A percentile compares a stretch with the other conserved stretches of the same genome.
Evolutionary conservation across 2,888 invertebrate species (phyloP).

Genomic region (Dynastes tityus): DNA sequence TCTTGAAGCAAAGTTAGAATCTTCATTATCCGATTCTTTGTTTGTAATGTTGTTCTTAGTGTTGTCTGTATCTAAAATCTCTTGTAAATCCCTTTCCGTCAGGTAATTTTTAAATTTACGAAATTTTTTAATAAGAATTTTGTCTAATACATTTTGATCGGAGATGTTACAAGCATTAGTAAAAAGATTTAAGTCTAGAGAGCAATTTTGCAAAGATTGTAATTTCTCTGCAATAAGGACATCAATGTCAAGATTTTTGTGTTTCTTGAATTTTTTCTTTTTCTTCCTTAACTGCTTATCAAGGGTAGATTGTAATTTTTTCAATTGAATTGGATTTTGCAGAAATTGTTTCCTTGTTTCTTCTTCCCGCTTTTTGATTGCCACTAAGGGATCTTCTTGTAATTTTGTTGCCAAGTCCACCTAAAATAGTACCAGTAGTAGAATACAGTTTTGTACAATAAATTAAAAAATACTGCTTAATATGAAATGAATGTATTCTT

Average conservation of each 20-base stretch:
- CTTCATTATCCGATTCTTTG: conserved; percentile 51
- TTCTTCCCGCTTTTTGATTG: conserved; percentile 91
- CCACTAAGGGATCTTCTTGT: conserved; percentile 93
- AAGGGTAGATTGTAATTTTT: conserved; percentile 86
- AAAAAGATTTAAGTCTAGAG: conserved; percentile 38
- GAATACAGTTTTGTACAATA: too few species aligned
- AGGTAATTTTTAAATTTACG: conserved; percentile 77
- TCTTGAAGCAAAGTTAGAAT: conserved; percentile 22
- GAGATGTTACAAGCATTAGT: conserved; percentile 61
- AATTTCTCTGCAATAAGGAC: conserved; percentile 64
- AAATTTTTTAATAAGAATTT: conserved; percentile 80
- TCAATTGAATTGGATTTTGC: conserved; percentile 93
- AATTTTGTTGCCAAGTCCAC: conserved; percentile 92
- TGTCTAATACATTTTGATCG: conserved; percentile 75
- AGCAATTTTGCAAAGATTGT: conserved; percentile 58
- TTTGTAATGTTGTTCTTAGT: conserved; percentile 15
- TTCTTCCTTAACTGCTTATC: conserved; percentile 74
- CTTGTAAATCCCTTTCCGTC: conserved; percentile 67
- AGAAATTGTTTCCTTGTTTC: conserved; percentile 88
- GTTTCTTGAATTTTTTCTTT: conserved; percentile 68
- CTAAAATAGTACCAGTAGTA: conserved; percentile 71
- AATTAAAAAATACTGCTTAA: too few species aligned
- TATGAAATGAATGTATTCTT: too few species aligned
- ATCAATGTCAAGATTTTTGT: conserved; percentile 63
- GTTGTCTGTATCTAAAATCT: conserved; percentile 69